Base-by-base conservation (phyloP, 1,140 invertebrate genomes). In the Pachyrhynchus sulphureomaculatus region DNA sequence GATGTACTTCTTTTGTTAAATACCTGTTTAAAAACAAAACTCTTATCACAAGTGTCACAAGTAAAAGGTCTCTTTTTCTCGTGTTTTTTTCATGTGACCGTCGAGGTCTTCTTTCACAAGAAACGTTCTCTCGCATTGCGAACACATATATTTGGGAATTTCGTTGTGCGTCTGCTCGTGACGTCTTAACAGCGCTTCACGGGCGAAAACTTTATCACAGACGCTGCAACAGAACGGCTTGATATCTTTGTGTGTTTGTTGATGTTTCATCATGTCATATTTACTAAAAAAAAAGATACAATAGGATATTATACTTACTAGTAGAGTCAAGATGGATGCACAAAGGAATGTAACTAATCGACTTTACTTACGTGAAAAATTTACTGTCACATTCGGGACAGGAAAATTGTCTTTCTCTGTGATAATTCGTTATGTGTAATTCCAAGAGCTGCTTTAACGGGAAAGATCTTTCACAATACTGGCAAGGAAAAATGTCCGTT, bases 161-260 rank as follows among this genome's bases (percentile, higher is more conserved):
- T 88, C 84, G 0, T 81, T 79, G 70, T 91, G 89, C 3, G 84
- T 76, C 65, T 85, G 86, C 67, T 89, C 88, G 71, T 91, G 89
- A 1, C 88, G 80, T 63, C 87, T 84, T 0, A 92, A 73, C 4
- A 89, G 77, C 0, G 84, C 82, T 23, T 84, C 80, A 1, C 88
- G 79, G 1, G 84, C 85, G 69, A 93, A 94, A 2, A 81, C 79
- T 58, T 87, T 86, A 0, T 82, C 81, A 70, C 92, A 95, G 0
- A 88, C 80, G 20, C 84, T 82, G 72, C 93, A 95, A 48, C 82
- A 78, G 69, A 87, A 91, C 0, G 89, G 88, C 49, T 85, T 82
- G 56, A 87, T 86, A 0, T 87, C 82, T 0, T 84, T 84, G 63
- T 92, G 89, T n/a, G 84, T 85, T n/a, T 87, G 74, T 76, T 85